phyloP scores from a whole-genome alignment of 2,113 vertebrate species.

The Podocnemis expansa region DNA sequence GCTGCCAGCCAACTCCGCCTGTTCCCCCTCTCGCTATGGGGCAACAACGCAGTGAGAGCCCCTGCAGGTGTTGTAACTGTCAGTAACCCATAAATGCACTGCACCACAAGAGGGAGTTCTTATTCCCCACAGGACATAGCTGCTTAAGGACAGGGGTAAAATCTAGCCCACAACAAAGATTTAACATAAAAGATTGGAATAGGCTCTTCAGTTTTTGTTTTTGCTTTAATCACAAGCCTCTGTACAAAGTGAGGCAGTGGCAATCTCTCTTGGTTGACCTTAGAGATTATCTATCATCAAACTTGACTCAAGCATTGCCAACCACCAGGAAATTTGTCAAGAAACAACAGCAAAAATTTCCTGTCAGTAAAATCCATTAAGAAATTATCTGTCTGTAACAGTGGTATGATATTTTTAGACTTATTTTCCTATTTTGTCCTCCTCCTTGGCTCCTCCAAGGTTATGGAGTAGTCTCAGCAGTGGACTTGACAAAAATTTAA shows the following conservation, averaged over 20 bases:
- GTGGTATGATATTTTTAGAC: not conserved
- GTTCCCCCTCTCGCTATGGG: not conserved
- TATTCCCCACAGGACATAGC: not conserved
- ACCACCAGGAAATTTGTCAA: not conserved
- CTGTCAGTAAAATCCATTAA: not conserved
- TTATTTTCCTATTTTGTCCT: not conserved
- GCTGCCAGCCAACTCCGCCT: not conserved
- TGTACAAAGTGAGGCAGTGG: not conserved
- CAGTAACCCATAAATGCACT: not conserved
- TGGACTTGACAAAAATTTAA: not conserved
- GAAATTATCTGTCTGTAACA: not conserved
- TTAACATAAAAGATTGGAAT: too few relatives aligned
- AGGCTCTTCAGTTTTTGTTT: too few relatives aligned
- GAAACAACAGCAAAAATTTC: not conserved
- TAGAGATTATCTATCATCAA: not conserved
- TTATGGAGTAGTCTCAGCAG: not conserved
- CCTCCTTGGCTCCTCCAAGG: not conserved
- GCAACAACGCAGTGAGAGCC: not conserved
- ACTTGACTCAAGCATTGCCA: not conserved
- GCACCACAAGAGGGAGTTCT: fast-evolving
- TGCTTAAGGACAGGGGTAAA: not conserved
- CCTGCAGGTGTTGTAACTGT: fast-evolving
- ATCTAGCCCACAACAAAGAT: not conserved
- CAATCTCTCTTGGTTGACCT: not conserved
- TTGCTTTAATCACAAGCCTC: not conserved